Conservation (phyloP, 2,113 vertebrate genomes). For the Sardina pilchardus region DNA sequence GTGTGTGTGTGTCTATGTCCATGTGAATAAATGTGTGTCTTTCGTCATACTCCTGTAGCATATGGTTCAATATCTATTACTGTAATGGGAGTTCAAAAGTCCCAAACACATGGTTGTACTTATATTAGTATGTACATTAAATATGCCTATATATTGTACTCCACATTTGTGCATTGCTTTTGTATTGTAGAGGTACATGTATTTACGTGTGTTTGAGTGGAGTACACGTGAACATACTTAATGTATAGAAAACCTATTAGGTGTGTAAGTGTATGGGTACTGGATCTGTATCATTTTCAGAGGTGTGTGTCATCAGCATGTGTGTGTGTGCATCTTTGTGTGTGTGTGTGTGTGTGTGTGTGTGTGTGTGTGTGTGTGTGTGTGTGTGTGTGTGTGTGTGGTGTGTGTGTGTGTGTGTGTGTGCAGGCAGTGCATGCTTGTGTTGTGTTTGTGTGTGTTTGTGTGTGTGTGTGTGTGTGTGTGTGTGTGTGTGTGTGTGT, state of each 20-base stretch:
- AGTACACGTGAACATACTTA: neutral
- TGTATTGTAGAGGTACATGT: neutral
- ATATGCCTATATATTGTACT: neutral
- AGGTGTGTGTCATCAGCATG: neutral
- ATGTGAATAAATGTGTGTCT: neutral
- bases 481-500: constrained; percentile 22
- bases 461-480: constrained; percentile 13
- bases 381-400: constrained; percentile 21
- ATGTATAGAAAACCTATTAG: neutral
- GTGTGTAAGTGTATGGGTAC: neutral
- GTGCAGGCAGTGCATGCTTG: too few species aligned
- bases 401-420: constrained; percentile 28
- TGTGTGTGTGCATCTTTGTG: constrained; percentile 23
- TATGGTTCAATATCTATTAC: neutral
- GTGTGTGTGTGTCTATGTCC: neutral
- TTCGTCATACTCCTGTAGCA: neutral
- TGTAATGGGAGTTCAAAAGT: neutral
- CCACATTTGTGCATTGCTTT: neutral
- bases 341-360: neutral
- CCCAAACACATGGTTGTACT: neutral
- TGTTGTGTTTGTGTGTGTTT: neutral
- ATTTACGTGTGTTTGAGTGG: neutral
- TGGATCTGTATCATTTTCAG: neutral
- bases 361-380: constrained; percentile 19
- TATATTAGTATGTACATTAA: neutral